These are phyloP conservation scores for Leptinotarsa texana DNA, from an alignment of 1,140 invertebrate species.

Conservation along the genomic window DNA sequence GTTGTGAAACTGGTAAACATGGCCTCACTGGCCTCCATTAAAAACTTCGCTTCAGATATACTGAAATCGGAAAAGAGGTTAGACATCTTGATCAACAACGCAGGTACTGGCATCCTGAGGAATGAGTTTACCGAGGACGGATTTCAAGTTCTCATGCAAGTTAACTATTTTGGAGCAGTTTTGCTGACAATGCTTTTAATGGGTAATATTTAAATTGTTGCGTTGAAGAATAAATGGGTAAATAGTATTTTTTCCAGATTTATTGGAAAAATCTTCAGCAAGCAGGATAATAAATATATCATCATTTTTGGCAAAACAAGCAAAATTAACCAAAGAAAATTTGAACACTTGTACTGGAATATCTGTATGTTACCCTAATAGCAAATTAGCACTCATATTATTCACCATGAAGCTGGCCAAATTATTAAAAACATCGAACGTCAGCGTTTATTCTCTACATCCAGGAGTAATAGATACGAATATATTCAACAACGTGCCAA, in stretches of 20 bases:
- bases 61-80: slow-evolving; percentile 68
- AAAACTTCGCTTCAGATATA: slow-evolving; percentile 72
- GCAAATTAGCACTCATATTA: slow-evolving; percentile 72
- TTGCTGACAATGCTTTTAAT: slow-evolving; percentile 61
- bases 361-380: slow-evolving; percentile 61
- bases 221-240: not conserved
- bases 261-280: slow-evolving; percentile 62
- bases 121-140: slow-evolving; percentile 57
- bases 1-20: slow-evolving; percentile 62
- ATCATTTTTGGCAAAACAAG: slow-evolving; percentile 65
- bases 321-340: slow-evolving; percentile 67
- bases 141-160: slow-evolving; percentile 57
- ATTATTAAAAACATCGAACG: slow-evolving; percentile 59
- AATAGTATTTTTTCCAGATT: slow-evolving; percentile 56
- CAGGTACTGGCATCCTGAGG: slow-evolving; percentile 48
- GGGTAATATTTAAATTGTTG: slow-evolving; percentile 50
- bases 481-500: slow-evolving; percentile 45
- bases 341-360: slow-evolving; percentile 55
- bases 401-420: slow-evolving; percentile 67
- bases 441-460: slow-evolving; percentile 48
- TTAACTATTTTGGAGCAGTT: slow-evolving; percentile 63
- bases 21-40: slow-evolving; percentile 71
- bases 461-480: slow-evolving; percentile 51
- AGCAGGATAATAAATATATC: slow-evolving; percentile 72
- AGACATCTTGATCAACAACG: slow-evolving; percentile 68